These are phyloP conservation scores for Tachysurus vachellii DNA, from an alignment of 2,113 vertebrate species.

Conservation along the genomic window DNA sequence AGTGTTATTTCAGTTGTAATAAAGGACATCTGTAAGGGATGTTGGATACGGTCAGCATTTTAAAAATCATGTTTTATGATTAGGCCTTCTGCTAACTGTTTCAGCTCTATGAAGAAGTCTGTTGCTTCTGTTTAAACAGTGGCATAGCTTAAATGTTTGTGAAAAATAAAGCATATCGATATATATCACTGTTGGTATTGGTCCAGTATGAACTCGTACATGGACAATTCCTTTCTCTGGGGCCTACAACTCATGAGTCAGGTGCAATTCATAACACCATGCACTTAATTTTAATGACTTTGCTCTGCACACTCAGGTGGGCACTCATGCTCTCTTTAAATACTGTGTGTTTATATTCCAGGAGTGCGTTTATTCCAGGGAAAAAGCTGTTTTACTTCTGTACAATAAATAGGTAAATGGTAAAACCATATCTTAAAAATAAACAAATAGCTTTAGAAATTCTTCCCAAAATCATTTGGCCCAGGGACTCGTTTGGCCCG, in stretches of 20 bases:
- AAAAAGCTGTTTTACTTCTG: neutral
- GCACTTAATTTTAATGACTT: neutral
- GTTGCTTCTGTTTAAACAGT: neutral
- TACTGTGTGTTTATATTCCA: neutral
- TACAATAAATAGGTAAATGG: too few relatives aligned
- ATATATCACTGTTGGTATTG: neutral
- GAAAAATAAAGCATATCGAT: neutral
- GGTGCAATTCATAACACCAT: neutral
- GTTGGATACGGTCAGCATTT: neutral
- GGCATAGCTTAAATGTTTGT: neutral
- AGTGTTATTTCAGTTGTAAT: neutral
- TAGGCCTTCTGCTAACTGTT: neutral
- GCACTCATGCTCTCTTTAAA: neutral
- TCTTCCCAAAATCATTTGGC: too few relatives aligned
- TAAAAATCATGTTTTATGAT: neutral
- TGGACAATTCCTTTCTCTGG: neutral
- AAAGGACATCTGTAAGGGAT: neutral
- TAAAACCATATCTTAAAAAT: too few relatives aligned
- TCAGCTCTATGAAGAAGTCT: neutral
- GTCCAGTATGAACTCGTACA: neutral
- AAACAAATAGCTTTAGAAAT: too few relatives aligned
- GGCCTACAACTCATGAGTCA: neutral
- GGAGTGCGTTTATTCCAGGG: neutral
- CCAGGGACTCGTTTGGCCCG: neutral
- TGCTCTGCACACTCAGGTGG: neutral